Base-by-base conservation (phyloP, 2,113 vertebrate genomes). In the Naja naja region DNA sequence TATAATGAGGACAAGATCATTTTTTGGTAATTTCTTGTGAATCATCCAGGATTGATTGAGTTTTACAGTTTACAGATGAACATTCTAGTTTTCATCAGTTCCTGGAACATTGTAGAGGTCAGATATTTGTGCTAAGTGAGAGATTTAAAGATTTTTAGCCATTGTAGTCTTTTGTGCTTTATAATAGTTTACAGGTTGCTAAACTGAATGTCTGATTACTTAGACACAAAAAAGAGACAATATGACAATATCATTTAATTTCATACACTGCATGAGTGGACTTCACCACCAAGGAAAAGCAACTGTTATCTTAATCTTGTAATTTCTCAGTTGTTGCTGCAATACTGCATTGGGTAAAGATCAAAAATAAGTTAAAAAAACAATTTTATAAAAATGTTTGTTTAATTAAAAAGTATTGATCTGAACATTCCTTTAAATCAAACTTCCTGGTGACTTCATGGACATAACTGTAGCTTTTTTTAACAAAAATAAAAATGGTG, bases 161-260 rank as follows among this genome's bases (percentile, higher is more conserved):
- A 90, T 58, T 93, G 88, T 45, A 23, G 8, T 85, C 23, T 34
- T 92, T 95, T 95, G 45, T 92, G 74, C 45, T 92, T 93, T 81
- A 27, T 27, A 92, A 39, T 91, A 95, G 95, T 92, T 91, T 92
- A 88, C 49, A 89, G n/a, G 16, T 93, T 34, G 22, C 30, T 88
- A 85, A 89, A 92, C 12, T 55, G 34, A 92, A 20, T 27, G 47
- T 94, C 89, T 90, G 10, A 1, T 39, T 53, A 11, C 91, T 18
- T 64, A 18, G 56, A 34, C 16, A 34, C 49, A 10, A 3, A 12
- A 23, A 91, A 90, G 86, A 92, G 90, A 90, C 92, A 54, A 54
- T 52, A 25, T 91, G 93, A 94, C 86, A 55, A 60, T 94, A 60
- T 10, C 34, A 90, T 94, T 94, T 5, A 34, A 90, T 96, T 93